A percentile compares a stretch with the other conserved stretches of the same genome.
Conservation (phyloP, 2,797 vertebrate species). For the Pygocentrus nattereri region DNA sequence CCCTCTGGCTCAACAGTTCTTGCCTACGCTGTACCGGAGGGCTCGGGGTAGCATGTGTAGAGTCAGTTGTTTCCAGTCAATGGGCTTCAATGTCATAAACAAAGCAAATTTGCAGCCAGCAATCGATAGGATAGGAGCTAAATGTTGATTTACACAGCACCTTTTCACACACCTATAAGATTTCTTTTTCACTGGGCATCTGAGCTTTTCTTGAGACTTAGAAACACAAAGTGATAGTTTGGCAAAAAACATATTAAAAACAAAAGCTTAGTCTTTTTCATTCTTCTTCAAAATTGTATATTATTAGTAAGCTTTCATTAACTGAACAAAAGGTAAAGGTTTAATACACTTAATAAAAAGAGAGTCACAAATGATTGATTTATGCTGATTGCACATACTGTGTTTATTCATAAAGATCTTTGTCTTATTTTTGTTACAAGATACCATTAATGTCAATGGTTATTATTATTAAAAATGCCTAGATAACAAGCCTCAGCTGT, state of each 20-base stretch:
- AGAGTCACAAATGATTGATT: too few species aligned
- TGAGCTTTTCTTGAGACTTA: slow-evolving; percentile 34
- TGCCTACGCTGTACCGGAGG: slow-evolving; percentile 68
- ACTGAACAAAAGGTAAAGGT: too few species aligned
- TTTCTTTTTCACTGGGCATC: neutral
- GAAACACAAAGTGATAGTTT: neutral
- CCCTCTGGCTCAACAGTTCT: slow-evolving; percentile 75
- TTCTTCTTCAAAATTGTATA: too few species aligned
- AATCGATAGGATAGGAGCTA: slow-evolving; percentile 58
- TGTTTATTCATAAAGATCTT: too few species aligned
- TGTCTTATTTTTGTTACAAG: too few species aligned
- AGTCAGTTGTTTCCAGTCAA: slow-evolving; percentile 72
- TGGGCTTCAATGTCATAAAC: slow-evolving; percentile 72
- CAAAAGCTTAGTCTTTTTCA: neutral
- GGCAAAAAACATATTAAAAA: neutral
- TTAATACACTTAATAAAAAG: too few species aligned
- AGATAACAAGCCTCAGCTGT: too few species aligned
- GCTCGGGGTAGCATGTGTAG: slow-evolving; percentile 69
- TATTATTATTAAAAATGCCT: too few species aligned
- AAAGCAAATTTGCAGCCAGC: slow-evolving; percentile 63
- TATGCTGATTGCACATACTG: too few species aligned
- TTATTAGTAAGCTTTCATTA: too few species aligned
- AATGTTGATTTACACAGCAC: slow-evolving; percentile 63
- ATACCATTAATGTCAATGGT: too few species aligned
- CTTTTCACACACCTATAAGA: slow-evolving; percentile 31